phyloP scores from a whole-genome alignment of 2,888 invertebrate species.

The Allolobophora icterica region DNA sequence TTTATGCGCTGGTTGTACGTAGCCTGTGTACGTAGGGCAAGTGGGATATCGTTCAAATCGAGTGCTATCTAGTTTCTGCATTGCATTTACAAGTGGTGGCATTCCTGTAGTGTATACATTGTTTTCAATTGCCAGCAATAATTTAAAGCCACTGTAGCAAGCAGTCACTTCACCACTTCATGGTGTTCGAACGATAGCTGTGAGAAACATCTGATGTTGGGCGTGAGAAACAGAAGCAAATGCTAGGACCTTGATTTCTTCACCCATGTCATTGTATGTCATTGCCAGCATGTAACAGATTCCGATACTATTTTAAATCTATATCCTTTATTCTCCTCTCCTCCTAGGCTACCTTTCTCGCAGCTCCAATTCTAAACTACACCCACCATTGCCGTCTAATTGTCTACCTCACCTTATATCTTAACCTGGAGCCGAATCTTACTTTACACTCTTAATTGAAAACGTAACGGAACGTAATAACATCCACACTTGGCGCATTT shows the following conservation, averaged over 20 bases:
- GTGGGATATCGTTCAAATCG: not conserved
- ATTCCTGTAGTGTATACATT: not conserved
- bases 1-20: no score
- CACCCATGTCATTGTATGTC: not conserved
- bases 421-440: no score
- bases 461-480: no score
- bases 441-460: no score
- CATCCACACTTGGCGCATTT: no score
- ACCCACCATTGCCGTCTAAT: no score
- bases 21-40: not conserved
- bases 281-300: no score
- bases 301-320: no score
- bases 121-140: not conserved
- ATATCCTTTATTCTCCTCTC: no score
- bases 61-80: not conserved
- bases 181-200: not conserved
- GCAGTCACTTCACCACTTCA: constrained; percentile 13
- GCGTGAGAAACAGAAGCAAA: not conserved
- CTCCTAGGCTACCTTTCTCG: no score
- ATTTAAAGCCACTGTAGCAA: not conserved
- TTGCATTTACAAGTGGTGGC: not conserved
- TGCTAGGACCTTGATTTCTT: not conserved
- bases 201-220: not conserved
- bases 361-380: no score
- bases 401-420: no score